Base-by-base conservation (phyloP, 2,888 invertebrate species). In the Ochlodes sylvanus region DNA sequence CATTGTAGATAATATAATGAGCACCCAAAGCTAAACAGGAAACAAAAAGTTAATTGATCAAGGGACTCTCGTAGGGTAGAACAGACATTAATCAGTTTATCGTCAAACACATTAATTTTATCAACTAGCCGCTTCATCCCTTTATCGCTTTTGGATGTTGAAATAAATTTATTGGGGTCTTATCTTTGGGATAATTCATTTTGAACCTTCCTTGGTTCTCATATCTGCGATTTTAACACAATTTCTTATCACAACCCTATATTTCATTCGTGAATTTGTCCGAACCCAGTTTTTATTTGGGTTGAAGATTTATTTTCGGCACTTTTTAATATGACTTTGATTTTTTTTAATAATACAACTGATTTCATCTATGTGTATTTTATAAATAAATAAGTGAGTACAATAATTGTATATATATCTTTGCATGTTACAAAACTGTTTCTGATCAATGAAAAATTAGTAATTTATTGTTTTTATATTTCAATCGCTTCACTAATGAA, bases 101-200 rank as follows among this genome's bases (percentile, higher is more conserved):
- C 50, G 19, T 50, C 50, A 50, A 50, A 19, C 19, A 50, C 50
- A 50, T 50, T 19, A 50, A 50, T 19, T 50, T 50, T 50, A 50
- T 21, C 50, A 50, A 50, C 50, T 50, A 50, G 2, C 10, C 19
- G 19, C 19, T 19, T 50, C n/a, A 50, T 50, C 19, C 50, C 50
- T 50, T 50, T 50, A 50, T 50, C 50, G 19, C 19, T 17, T 19
- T 50, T 50, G 50, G 50, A 19, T 50, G 50, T 50, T 12, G 50
- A 19, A 50, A 50, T 50, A 50, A 50, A 50, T 50, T 50, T 50
- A 50, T 52, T 52, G 52, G 52, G 52, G 52, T 52, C 52, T 52
- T 52, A 52, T 52, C 52, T 21, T 21, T 7, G 14, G 52, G 52
- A 27, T 52, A 52, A 52, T 52, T 52, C 21, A 52, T 52, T 52